These are phyloP conservation scores for Pegoplata infirma DNA, from an alignment of 2,888 invertebrate genomes.

Conservation along the genomic window DNA sequence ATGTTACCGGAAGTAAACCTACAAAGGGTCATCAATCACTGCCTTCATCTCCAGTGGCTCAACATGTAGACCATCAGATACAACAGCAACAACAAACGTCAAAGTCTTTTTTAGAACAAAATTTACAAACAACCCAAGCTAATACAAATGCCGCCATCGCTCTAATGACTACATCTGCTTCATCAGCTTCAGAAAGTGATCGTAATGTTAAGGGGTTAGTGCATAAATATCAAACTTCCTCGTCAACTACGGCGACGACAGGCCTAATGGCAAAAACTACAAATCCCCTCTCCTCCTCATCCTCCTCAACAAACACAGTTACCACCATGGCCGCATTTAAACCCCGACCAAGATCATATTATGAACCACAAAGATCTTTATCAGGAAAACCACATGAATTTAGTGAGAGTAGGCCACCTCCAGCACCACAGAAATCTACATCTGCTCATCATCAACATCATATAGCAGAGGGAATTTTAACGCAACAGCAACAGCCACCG, in stretches of 20 bases:
- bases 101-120: conserved; percentile 63
- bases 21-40: conserved; percentile 79
- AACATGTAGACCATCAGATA: conserved; percentile 73
- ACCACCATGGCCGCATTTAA: conserved; percentile 66
- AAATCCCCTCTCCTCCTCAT: conserved; percentile 69
- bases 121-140: conserved; percentile 53
- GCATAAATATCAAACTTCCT: conserved; percentile 83
- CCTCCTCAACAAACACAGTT: conserved; percentile 73
- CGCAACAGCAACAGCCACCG: conserved; percentile 78
- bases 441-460: conserved; percentile 56
- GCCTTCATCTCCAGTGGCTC: conserved; percentile 83
- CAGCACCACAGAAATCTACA: conserved; percentile 72
- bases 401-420: conserved; percentile 78
- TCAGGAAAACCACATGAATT: conserved; percentile 72
- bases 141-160: conserved; percentile 11
- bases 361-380: conserved; percentile 70
- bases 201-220: conserved; percentile 86
- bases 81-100: conserved; percentile 41
- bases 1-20: conserved; percentile 62
- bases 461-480: conserved; percentile 68
- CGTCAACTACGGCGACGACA: conserved; percentile 69
- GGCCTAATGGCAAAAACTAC: too few species aligned
- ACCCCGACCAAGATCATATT: conserved; percentile 75
- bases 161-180: conserved; percentile 56
- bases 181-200: conserved; percentile 79